Evolutionary conservation across 2,888 invertebrate genomes (phyloP).

Genomic region (Lathronympha strigana): DNA sequence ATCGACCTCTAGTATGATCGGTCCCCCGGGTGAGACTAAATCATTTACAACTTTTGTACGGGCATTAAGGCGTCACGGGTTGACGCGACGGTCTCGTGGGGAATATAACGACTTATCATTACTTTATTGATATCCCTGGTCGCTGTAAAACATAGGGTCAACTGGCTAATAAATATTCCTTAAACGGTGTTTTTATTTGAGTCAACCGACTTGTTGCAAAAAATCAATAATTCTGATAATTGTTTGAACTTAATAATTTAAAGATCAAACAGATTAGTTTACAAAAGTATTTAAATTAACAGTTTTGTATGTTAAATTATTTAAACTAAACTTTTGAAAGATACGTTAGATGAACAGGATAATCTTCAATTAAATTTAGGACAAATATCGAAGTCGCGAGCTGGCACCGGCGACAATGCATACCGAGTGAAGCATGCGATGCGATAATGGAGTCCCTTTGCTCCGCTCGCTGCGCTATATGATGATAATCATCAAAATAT

Average conservation of each 20-base stretch:
- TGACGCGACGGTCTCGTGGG: slow-evolving; percentile 51
- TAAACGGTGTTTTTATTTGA: too few species aligned
- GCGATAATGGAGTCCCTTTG: slow-evolving; percentile 65
- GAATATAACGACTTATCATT: slow-evolving; percentile 39
- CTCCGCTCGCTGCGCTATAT: slow-evolving; percentile 54
- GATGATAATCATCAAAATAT: slow-evolving; percentile 83
- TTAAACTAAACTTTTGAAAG: background rate
- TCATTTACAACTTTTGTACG: slow-evolving; percentile 68
- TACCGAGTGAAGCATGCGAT: slow-evolving; percentile 63
- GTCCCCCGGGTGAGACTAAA: slow-evolving; percentile 55
- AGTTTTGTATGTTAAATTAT: too few species aligned
- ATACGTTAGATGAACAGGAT: slow-evolving; percentile 1
- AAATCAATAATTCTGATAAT: too few species aligned
- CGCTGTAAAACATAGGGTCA: slow-evolving; percentile 13
- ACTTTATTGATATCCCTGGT: slow-evolving; percentile 37
- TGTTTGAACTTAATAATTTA: too few species aligned
- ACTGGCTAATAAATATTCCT: background rate
- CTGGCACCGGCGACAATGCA: slow-evolving; percentile 51
- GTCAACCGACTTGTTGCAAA: too few species aligned
- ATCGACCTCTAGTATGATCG: slow-evolving; percentile 23
- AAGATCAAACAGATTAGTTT: too few species aligned
- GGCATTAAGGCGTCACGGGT: slow-evolving; percentile 63
- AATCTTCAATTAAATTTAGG: slow-evolving; percentile 23
- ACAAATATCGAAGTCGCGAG: slow-evolving; percentile 32
- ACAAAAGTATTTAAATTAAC: too few species aligned